These are phyloP conservation scores for Chloroceryle amazona DNA, from an alignment of 2,797 vertebrate genomes.

Conservation along the genomic window DNA sequence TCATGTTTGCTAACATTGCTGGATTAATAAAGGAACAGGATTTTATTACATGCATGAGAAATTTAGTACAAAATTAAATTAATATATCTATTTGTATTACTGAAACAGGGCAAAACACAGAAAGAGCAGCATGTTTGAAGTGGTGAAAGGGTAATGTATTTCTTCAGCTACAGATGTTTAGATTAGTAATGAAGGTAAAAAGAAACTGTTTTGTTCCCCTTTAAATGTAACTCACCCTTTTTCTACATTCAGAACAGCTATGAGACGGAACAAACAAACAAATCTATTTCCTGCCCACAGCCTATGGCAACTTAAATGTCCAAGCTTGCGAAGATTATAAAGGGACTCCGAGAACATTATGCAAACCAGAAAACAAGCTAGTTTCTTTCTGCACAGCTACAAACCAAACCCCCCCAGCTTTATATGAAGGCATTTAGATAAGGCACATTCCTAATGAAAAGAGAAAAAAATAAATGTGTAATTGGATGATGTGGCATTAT, in stretches of 20 bases:
- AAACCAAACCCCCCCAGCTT: not conserved
- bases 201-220: not conserved
- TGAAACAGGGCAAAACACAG: not conserved
- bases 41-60: not conserved
- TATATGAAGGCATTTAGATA: not conserved
- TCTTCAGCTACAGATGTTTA: not conserved
- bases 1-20: not conserved
- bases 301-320: not conserved
- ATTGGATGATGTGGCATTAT: not conserved
- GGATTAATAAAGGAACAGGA: not conserved
- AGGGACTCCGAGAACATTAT: not conserved
- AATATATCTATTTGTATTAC: not conserved
- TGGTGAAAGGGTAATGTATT: not conserved
- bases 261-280: not conserved
- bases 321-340: not conserved
- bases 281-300: not conserved
- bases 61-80: not conserved
- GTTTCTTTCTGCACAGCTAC: not conserved
- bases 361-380: not conserved
- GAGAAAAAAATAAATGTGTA: not conserved
- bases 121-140: not conserved
- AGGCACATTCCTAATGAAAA: not conserved
- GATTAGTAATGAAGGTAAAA: not conserved
- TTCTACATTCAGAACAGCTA: slow-evolving; percentile 8
- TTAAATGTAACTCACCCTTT: slow-evolving; percentile 40